phyloP scores from a whole-genome alignment of 2,113 vertebrate species.

The Trogon melanurus region DNA sequence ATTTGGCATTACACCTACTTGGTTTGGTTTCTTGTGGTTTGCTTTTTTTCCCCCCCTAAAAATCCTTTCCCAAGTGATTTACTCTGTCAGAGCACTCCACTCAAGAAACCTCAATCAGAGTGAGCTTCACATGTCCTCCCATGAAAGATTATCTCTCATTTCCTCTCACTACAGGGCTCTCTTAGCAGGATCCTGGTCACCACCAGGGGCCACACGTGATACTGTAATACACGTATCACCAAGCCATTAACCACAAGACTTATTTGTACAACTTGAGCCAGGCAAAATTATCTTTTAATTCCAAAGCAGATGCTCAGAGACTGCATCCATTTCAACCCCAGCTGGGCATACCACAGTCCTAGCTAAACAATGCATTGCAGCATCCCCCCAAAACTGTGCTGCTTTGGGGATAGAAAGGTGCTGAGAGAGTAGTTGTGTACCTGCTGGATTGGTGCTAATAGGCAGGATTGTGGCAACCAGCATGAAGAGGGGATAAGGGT shows the following conservation, averaged over 20 bases:
- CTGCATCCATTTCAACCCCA: background rate
- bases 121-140: background rate
- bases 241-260: background rate
- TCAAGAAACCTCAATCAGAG: background rate
- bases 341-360: background rate
- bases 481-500: background rate
- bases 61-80: background rate
- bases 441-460: background rate
- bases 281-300: background rate
- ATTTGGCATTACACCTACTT: background rate
- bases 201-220: background rate
- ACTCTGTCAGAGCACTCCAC: background rate
- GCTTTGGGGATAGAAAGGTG: background rate
- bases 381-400: background rate
- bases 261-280: background rate
- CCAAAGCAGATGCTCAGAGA: background rate
- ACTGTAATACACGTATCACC: fast-evolving
- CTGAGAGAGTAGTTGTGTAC: background rate
- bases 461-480: background rate
- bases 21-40: background rate
- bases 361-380: background rate
- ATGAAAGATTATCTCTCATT: background rate
- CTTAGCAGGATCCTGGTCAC: background rate
- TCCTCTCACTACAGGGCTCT: background rate
- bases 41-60: too few relatives aligned